phyloP scores from a whole-genome alignment of 2,888 invertebrate species.

The Amaurobius ferox region DNA sequence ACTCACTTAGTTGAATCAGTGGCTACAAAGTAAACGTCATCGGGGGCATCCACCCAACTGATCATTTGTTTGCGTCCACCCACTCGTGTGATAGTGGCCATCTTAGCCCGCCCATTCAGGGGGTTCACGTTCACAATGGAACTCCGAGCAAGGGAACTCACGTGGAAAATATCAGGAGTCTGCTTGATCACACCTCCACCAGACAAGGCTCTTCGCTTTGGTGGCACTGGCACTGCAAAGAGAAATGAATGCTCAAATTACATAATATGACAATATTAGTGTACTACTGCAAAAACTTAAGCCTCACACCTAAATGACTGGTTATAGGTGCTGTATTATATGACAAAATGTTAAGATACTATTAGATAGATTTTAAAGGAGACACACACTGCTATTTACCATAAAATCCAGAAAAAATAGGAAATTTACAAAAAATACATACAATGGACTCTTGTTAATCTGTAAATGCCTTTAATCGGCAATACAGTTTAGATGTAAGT shows the following conservation, averaged over 20 bases:
- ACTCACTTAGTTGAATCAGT: conserved; percentile 92
- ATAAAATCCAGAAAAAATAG: too few species aligned
- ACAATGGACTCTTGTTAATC: too few species aligned
- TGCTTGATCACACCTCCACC: conserved; percentile 62
- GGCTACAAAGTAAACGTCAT: conserved; percentile 96
- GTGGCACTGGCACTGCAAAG: conserved; percentile 49
- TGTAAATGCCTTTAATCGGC: too few species aligned
- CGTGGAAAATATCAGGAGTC: conserved; percentile 63
- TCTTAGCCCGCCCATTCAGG: conserved; percentile 88
- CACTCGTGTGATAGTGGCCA: conserved; percentile 87
- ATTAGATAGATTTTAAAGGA: too few species aligned
- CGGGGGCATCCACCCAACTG: conserved; percentile 98
- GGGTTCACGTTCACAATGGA: conserved; percentile 70
- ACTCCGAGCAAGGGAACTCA: conserved; percentile 66
- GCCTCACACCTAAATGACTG: too few species aligned
- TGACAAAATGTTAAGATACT: too few species aligned
- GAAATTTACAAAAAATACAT: too few species aligned
- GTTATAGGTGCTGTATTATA: too few species aligned
- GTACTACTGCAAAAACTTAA: too few species aligned
- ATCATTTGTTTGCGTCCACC: conserved; percentile 89
- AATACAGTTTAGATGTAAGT: too few species aligned
- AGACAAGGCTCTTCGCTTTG: conserved; percentile 51
- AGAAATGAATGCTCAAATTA: background rate
- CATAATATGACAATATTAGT: background rate
- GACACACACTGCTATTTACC: too few species aligned